Conservation (phyloP, 2,888 invertebrate genomes). For the Portevinia maculata region DNA sequence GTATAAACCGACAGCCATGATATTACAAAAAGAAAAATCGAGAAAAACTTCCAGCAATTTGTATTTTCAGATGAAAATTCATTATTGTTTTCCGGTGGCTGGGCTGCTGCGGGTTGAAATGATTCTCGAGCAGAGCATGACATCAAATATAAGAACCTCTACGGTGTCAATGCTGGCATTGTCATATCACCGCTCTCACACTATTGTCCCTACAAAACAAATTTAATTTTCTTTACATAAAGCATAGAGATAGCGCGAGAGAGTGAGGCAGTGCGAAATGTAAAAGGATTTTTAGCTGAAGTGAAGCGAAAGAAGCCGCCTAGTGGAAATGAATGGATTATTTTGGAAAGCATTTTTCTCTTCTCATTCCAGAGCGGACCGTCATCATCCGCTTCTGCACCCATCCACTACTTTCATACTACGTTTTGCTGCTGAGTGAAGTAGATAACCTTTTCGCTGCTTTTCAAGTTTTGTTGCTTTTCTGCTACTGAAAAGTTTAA, state of each 20-base stretch:
- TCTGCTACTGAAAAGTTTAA: constrained; percentile 19
- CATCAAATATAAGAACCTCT: not conserved
- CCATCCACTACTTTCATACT: not conserved
- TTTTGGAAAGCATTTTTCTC: constrained; percentile 46
- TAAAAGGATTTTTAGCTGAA: constrained; percentile 19
- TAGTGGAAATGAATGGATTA: constrained; percentile 33
- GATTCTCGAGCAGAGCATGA: constrained; percentile 24
- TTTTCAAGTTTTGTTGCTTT: constrained; percentile 22
- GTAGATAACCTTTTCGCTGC: constrained; percentile 42
- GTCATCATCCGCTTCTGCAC: not conserved
- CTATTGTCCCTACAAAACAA: constrained; percentile 50
- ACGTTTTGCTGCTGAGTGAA: not conserved
- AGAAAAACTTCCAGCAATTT: constrained; percentile 54
- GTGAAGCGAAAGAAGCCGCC: not conserved
- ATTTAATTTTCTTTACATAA: constrained; percentile 55
- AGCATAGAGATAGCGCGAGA: not conserved
- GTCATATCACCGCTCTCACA: constrained; percentile 21
- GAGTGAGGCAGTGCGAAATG: not conserved
- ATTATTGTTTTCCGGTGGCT: constrained; percentile 67
- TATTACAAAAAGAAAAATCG: constrained; percentile 8
- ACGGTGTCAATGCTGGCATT: constrained; percentile 60
- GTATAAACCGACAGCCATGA: constrained; percentile 20
- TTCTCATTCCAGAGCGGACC: not conserved
- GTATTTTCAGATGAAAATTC: constrained; percentile 72
- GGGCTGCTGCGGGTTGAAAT: constrained; percentile 38